Evolutionary conservation across 2,797 vertebrate genomes (phyloP).

Genomic region (Rhadinocentrus ornatus): DNA sequence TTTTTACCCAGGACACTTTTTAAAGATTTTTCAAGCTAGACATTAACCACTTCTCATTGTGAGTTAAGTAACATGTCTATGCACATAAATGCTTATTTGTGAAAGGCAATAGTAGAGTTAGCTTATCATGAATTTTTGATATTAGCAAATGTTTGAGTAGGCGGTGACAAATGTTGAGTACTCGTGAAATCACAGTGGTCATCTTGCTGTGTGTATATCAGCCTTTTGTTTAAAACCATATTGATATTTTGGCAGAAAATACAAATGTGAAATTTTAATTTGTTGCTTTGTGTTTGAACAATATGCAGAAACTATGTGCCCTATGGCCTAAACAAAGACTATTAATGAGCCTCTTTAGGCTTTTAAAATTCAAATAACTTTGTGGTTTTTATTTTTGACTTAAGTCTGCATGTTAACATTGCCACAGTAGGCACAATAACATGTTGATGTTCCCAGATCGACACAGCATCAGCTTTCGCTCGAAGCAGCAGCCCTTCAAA

Average conservation of each 20-base stretch:
- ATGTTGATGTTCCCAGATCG: not conserved
- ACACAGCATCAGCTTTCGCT: not conserved
- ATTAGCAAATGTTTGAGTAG: constrained; percentile 16
- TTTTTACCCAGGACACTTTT: too few species aligned
- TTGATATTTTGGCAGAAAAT: constrained; percentile 1
- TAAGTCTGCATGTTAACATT: not conserved
- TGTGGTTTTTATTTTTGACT: not conserved
- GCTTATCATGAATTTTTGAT: constrained; percentile 16
- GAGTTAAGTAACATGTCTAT: constrained; percentile 4
- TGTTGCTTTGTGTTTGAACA: not conserved
- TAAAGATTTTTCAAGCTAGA: too few species aligned
- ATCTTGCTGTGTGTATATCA: not conserved
- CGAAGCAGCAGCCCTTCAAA: not conserved
- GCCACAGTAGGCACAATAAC: not conserved
- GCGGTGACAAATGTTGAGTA: constrained; percentile 40
- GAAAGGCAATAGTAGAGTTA: not conserved
- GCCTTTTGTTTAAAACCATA: not conserved
- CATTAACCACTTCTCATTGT: not conserved
- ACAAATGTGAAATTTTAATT: not conserved
- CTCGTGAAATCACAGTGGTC: constrained; percentile 53
- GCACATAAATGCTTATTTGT: not conserved
- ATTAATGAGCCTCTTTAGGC: not conserved
- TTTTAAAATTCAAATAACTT: not conserved
- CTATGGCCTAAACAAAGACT: not conserved
- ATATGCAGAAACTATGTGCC: not conserved